phyloP scores from a whole-genome alignment of 2,888 invertebrate genomes.

The Cyrtodaria siliqua region DNA sequence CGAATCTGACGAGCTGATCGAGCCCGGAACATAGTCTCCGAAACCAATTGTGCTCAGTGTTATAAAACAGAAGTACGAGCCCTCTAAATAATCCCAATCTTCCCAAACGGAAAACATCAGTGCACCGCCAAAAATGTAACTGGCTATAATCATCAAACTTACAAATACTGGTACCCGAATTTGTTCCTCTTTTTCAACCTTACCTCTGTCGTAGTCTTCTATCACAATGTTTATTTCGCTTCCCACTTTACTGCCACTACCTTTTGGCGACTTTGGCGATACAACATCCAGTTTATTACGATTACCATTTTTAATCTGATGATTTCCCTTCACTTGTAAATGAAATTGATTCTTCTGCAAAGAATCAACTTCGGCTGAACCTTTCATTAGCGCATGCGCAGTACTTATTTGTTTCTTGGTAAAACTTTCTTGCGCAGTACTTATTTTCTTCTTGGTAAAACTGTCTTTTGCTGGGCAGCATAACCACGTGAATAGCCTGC shows the following conservation, averaged over 20 bases:
- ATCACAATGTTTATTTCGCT: conserved; percentile 46
- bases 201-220: conserved; percentile 43
- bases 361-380: conserved; percentile 31
- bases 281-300: conserved; percentile 15
- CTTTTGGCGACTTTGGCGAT: conserved; percentile 16
- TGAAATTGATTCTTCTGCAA: not conserved
- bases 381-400: not conserved
- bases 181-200: conserved; percentile 55
- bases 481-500: conserved; percentile 60
- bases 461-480: conserved; percentile 64
- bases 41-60: conserved; percentile 86
- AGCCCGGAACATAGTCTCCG: conserved; percentile 86
- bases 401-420: not conserved
- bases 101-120: conserved; percentile 97
- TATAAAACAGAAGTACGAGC: conserved; percentile 88
- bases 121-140: conserved; percentile 96
- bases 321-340: not conserved
- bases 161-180: conserved; percentile 93
- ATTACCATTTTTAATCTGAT: conserved; percentile 4
- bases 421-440: no score
- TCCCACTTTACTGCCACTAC: conserved; percentile 21
- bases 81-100: conserved; percentile 95
- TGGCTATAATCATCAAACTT: conserved; percentile 95
- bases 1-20: conserved; percentile 70
- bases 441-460: conserved; percentile 23